Evolutionary conservation across 2,888 invertebrate species (phyloP).

Genomic region (Iselma pallidipennis): DNA sequence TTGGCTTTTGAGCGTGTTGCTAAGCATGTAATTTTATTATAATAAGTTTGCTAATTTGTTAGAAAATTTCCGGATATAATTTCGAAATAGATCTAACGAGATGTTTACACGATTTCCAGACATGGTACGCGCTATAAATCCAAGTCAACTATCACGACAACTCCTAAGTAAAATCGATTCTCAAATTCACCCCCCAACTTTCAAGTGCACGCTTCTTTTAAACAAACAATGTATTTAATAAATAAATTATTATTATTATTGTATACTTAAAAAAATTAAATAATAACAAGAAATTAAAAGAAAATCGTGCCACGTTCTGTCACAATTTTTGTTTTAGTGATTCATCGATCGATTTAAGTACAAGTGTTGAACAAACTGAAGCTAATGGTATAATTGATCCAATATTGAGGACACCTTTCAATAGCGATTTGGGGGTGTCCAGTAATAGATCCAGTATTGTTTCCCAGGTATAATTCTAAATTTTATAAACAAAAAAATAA

Average conservation of each 20-base stretch:
- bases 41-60: neutral
- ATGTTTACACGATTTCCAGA: neutral
- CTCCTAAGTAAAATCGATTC: neutral
- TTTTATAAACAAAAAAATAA: neutral
- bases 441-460: slow-evolving; percentile 64
- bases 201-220: neutral
- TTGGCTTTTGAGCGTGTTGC: neutral
- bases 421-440: slow-evolving; percentile 64
- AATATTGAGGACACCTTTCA: slow-evolving; percentile 61
- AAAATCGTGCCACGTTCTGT: neutral
- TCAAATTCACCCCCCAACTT: neutral
- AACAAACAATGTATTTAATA: neutral
- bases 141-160: slow-evolving; percentile 1
- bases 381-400: slow-evolving; percentile 46
- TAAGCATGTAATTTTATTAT: neutral
- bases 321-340: slow-evolving; percentile 50
- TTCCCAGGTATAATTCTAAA: slow-evolving; percentile 57
- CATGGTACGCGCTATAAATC: neutral
- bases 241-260: neutral
- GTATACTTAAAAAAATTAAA: neutral
- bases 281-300: neutral
- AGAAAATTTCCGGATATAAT: neutral
- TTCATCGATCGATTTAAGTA: slow-evolving; percentile 65
- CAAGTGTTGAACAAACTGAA: slow-evolving; percentile 57
- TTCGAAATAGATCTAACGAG: neutral